phyloP scores from a whole-genome alignment of 2,797 vertebrate genomes.

The Melanotaenia boesemani region DNA sequence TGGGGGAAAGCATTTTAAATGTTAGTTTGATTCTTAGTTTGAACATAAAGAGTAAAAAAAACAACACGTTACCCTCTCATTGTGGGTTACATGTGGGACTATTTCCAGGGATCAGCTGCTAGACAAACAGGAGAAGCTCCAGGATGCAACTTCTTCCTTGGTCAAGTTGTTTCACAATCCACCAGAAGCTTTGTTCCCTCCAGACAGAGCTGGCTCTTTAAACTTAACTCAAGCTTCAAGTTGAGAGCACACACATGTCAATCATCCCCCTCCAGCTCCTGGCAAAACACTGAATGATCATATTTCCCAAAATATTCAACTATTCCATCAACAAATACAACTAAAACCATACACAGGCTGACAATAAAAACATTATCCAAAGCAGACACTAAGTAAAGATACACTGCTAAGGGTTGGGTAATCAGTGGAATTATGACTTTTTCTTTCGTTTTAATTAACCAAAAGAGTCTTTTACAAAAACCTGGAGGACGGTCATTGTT shows the following conservation, averaged over 20 bases:
- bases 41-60: background rate
- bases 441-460: conserved; percentile 42
- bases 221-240: conserved; percentile 3
- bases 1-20: background rate
- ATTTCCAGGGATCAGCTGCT: background rate
- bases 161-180: background rate
- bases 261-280: background rate
- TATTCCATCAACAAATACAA: conserved; percentile 31
- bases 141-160: background rate
- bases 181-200: background rate
- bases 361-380: conserved; percentile 6
- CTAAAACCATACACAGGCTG: conserved; percentile 19
- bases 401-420: conserved; percentile 8
- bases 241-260: conserved; percentile 3
- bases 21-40: background rate
- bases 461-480: conserved; percentile 21
- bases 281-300: background rate
- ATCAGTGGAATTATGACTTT: conserved; percentile 38
- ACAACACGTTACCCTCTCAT: background rate
- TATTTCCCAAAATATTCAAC: conserved; percentile 17
- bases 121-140: background rate
- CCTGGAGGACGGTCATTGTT: conserved; percentile 38
- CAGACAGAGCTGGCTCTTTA: background rate
- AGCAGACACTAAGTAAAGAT: conserved; percentile 20
- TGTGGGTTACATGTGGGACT: background rate